These are phyloP conservation scores for Limosa lapponica DNA, from an alignment of 2,797 vertebrate genomes.

Conservation along the genomic window DNA sequence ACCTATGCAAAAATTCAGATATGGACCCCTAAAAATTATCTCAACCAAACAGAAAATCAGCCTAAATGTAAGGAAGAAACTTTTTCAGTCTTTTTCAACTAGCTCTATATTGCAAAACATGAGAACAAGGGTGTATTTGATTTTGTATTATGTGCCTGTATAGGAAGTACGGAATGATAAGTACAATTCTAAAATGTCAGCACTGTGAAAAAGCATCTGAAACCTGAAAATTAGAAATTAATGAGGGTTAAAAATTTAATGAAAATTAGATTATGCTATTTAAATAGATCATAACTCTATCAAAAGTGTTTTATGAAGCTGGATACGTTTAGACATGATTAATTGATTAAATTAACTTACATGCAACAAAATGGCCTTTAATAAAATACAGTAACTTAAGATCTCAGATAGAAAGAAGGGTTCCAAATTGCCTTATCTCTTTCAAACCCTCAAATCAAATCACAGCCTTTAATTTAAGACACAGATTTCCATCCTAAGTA, in stretches of 20 bases:
- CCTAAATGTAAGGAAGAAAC: background rate
- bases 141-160: background rate
- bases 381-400: background rate
- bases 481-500: background rate
- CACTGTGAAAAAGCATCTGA: background rate
- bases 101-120: background rate
- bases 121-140: background rate
- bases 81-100: background rate
- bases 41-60: background rate
- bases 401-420: background rate
- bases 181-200: background rate
- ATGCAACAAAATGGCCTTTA: background rate
- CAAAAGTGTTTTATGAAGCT: constrained; percentile 18
- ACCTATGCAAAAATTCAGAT: background rate
- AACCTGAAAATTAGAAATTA: constrained; percentile 53
- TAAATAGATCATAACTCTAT: constrained; percentile 46
- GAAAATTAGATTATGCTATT: constrained; percentile 29
- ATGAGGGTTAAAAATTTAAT: constrained; percentile 54
- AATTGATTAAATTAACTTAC: constrained; percentile 18
- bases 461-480: background rate
- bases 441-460: background rate
- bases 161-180: background rate
- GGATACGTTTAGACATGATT: constrained; percentile 32
- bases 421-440: background rate
- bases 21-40: background rate